Percentiles rank a stretch among this genome's conserved stretches.
phyloP scores from a whole-genome alignment of 2,888 invertebrate species.

The Hemistola chrysoprasaria region DNA sequence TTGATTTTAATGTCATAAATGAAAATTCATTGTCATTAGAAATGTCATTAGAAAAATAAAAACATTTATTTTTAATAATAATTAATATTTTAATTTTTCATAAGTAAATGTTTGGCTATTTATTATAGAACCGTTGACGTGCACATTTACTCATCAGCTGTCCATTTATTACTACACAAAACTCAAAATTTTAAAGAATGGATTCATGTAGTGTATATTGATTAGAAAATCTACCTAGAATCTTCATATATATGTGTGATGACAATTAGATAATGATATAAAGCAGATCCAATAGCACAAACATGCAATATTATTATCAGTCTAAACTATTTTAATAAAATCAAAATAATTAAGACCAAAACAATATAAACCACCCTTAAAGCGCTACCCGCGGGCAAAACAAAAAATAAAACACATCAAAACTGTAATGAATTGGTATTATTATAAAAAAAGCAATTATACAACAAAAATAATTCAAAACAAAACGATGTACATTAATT shows the following conservation, averaged over 20 bases:
- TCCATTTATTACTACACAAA: too few species aligned
- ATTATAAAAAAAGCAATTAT: conserved; percentile 88
- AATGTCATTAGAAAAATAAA: too few species aligned
- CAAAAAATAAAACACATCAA: conserved; percentile 83
- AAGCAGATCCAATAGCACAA: conserved; percentile 65
- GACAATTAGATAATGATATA: not conserved
- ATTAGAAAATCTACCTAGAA: too few species aligned
- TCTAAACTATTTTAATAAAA: conserved; percentile 49
- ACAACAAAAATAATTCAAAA: conserved; percentile 89
- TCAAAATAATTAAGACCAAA: conserved; percentile 49
- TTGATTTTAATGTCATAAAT: too few species aligned
- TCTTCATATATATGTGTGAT: conserved; percentile 3
- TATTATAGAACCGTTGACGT: too few species aligned
- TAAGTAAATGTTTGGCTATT: too few species aligned
- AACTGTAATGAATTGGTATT: conserved; percentile 89
- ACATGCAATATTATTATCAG: conserved; percentile 47
- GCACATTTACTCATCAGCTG: not conserved
- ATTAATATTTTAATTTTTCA: too few species aligned
- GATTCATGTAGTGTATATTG: too few species aligned
- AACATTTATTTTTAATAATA: too few species aligned
- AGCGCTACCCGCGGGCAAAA: conserved; percentile 73
- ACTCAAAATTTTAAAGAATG: too few species aligned
- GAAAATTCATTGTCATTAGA: too few species aligned
- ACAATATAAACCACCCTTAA: conserved; percentile 43
- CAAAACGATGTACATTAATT: conserved; percentile 90